These are phyloP conservation scores for Sarcophilus harrisii DNA, from an alignment of 2,797 vertebrate genomes.

Conservation along the genomic window DNA sequence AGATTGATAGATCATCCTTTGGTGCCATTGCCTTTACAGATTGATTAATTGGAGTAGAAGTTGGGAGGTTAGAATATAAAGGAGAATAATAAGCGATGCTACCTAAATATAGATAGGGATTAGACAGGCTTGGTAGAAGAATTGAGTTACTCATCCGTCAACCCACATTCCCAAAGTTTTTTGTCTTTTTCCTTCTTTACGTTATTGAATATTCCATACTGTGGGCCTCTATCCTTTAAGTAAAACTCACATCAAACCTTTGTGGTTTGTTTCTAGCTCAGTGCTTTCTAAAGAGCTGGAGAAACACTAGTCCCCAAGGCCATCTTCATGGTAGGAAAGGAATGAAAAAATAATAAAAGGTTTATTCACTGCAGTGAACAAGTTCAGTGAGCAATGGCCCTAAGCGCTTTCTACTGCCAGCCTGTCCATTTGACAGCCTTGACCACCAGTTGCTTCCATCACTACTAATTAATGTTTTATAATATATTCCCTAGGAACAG, in stretches of 20 bases:
- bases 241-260: background rate
- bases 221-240: background rate
- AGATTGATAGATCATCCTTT: background rate
- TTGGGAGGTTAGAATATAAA: background rate
- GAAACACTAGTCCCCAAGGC: background rate
- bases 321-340: conserved; percentile 12
- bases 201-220: background rate
- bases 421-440: conserved; percentile 28
- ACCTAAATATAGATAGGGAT: background rate
- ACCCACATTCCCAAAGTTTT: background rate
- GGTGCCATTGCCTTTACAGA: background rate
- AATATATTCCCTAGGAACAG: background rate
- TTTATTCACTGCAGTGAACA: background rate
- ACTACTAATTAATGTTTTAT: conserved; percentile 43
- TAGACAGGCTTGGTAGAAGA: background rate
- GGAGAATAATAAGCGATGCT: background rate
- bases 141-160: background rate
- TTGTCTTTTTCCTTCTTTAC: background rate
- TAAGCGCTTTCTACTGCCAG: background rate
- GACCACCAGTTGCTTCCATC: conserved; percentile 30
- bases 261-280: background rate
- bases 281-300: conserved; percentile 26
- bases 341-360: conserved; percentile 20
- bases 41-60: background rate
- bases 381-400: conserved; percentile 6